Conservation (phyloP, 1,140 invertebrate genomes). For the Drosophila sechellia region DNA sequence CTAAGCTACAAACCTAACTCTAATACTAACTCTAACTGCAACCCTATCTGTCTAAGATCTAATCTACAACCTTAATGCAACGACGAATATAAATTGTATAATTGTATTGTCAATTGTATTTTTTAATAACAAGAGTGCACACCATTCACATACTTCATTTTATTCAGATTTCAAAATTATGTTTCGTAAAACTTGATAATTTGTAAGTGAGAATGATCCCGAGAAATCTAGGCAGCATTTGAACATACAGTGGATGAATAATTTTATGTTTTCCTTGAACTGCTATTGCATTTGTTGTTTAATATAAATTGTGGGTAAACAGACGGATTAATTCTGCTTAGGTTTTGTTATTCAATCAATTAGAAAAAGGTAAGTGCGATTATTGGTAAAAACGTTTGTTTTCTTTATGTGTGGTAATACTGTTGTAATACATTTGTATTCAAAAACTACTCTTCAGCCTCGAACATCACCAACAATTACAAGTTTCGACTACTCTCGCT, state of each 20-base stretch:
- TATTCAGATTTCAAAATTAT: constrained; percentile 23
- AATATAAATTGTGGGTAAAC: constrained; percentile 51
- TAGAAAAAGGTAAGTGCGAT: constrained; percentile 73
- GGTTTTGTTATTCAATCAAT: constrained; percentile 48
- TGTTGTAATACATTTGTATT: constrained; percentile 66
- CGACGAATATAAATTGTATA: constrained; percentile 58
- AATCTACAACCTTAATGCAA: constrained; percentile 40
- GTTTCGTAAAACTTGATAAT: not conserved
- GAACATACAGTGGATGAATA: not conserved
- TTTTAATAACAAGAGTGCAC: constrained; percentile 39
- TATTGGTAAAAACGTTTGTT: constrained; percentile 47
- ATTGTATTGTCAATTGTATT: constrained; percentile 16
- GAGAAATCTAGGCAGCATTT: not conserved
- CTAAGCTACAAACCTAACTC: constrained; percentile 41
- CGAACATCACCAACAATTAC: constrained; percentile 34
- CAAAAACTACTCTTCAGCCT: constrained; percentile 39
- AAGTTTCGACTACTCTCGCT: constrained; percentile 46
- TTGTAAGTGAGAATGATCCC: not conserved
- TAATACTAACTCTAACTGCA: constrained; percentile 50
- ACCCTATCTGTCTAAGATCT: constrained; percentile 32
- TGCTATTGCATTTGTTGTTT: constrained; percentile 7
- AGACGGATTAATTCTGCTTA: constrained; percentile 42
- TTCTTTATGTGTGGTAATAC: constrained; percentile 65
- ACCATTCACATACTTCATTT: constrained; percentile 49
- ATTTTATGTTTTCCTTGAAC: constrained; percentile 12